These are phyloP conservation scores for Pseudomyrmex sp. DNA, from an alignment of 1,140 invertebrate species.

Conservation along the genomic window DNA sequence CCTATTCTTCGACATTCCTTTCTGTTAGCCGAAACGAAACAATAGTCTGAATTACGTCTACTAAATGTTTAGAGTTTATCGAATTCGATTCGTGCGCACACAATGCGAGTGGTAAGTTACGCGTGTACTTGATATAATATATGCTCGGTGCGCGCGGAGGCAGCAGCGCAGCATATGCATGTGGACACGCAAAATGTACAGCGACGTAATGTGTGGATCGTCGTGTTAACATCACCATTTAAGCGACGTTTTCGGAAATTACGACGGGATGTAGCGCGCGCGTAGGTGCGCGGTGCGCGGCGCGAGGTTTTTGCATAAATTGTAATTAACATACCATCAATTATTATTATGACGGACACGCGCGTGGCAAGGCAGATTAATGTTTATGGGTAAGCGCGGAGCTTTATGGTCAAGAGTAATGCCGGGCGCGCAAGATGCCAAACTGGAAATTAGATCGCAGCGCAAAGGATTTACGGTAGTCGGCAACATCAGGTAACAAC, in stretches of 20 bases:
- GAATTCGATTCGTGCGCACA: constrained; percentile 1
- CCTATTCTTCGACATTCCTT: not conserved
- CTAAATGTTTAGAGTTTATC: constrained; percentile 4
- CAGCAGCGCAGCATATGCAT: not conserved
- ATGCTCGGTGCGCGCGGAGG: not conserved
- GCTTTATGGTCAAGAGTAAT: constrained; percentile 65
- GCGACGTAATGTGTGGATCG: constrained; percentile 43
- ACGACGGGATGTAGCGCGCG: constrained; percentile 35
- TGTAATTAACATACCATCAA: constrained; percentile 74
- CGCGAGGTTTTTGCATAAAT: constrained; percentile 72
- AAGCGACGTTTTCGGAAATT: constrained; percentile 57
- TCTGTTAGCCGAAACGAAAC: not conserved
- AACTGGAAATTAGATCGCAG: constrained; percentile 57
- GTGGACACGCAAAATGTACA: constrained; percentile 3
- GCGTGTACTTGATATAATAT: constrained; percentile 11
- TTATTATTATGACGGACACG: constrained; percentile 68
- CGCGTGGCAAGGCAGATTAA: constrained; percentile 65
- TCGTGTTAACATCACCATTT: constrained; percentile 38
- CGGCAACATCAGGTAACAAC: constrained; percentile 56
- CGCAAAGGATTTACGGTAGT: constrained; percentile 60
- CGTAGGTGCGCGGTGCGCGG: not conserved
- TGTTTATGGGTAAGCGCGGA: constrained; percentile 64
- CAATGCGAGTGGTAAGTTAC: not conserved
- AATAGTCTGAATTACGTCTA: not conserved
- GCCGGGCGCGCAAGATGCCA: constrained; percentile 41